These are phyloP conservation scores for Rhinogobius similis DNA, from an alignment of 2,113 vertebrate genomes.

Conservation along the genomic window DNA sequence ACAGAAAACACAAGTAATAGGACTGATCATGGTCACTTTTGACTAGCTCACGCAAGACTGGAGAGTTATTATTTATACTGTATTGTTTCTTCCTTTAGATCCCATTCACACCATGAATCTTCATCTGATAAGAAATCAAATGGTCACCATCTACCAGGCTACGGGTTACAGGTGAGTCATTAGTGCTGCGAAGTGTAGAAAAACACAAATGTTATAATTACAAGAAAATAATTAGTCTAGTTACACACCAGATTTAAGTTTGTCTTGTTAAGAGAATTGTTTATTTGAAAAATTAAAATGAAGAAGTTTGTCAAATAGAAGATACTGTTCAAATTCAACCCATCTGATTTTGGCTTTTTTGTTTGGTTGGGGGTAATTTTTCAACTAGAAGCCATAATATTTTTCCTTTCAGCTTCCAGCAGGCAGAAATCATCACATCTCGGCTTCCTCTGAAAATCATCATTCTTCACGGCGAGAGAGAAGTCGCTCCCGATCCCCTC, in stretches of 20 bases:
- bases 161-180: constrained; percentile 85
- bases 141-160: constrained; percentile 74
- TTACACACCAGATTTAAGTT: neutral
- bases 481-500: constrained; percentile 65
- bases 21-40: neutral
- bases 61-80: neutral
- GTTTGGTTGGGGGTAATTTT: no score
- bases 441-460: constrained; percentile 57
- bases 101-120: constrained; percentile 64
- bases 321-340: no score
- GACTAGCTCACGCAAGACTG: neutral
- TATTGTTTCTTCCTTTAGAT: constrained; percentile 62
- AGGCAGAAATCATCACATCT: neutral
- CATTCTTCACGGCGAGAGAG: constrained; percentile 48
- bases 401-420: neutral
- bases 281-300: no score
- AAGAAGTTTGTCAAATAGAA: no score
- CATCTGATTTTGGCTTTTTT: no score
- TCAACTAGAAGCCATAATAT: neutral
- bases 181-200: neutral
- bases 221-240: neutral
- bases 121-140: constrained; percentile 51
- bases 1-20: constrained; percentile 62
- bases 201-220: neutral
- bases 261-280: neutral